Evolutionary conservation across 2,888 invertebrate species (phyloP).

Genomic region (Mycalesis mineus): DNA sequence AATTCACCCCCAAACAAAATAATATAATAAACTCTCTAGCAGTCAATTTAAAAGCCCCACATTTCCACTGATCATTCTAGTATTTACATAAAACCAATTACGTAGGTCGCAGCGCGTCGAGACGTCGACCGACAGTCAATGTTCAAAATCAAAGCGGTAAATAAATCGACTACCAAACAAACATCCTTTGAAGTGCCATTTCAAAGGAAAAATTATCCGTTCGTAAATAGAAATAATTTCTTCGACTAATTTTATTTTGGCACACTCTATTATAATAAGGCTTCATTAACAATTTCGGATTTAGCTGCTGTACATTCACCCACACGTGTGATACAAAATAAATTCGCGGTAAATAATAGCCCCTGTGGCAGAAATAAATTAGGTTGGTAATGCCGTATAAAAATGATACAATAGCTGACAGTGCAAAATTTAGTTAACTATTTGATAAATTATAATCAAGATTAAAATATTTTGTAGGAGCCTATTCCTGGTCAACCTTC

Average conservation of each 20-base stretch:
- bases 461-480: too few species aligned
- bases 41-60: slow-evolving; percentile 20
- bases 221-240: slow-evolving; percentile 7
- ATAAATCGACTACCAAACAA: slow-evolving; percentile 28
- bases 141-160: slow-evolving; percentile 33
- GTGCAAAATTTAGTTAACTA: too few species aligned
- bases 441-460: too few species aligned
- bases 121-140: slow-evolving; percentile 28
- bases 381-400: too few species aligned
- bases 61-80: slow-evolving; percentile 37
- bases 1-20: too few species aligned
- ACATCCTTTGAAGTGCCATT: slow-evolving; percentile 18
- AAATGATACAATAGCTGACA: too few species aligned
- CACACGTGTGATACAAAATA: too few species aligned
- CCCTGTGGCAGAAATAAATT: too few species aligned
- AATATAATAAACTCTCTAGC: neutral
- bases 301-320: neutral
- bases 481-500: too few species aligned
- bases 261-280: neutral
- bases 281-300: neutral
- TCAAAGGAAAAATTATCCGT: slow-evolving; percentile 12
- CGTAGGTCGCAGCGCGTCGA: slow-evolving; percentile 37
- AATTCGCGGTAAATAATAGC: too few species aligned
- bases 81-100: slow-evolving; percentile 70
- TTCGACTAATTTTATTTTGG: neutral